These are phyloP conservation scores for Sanderia malayensis DNA, from an alignment of 30 jellyfish, hydroid and myxozoan genomes.

Conservation along the genomic window DNA sequence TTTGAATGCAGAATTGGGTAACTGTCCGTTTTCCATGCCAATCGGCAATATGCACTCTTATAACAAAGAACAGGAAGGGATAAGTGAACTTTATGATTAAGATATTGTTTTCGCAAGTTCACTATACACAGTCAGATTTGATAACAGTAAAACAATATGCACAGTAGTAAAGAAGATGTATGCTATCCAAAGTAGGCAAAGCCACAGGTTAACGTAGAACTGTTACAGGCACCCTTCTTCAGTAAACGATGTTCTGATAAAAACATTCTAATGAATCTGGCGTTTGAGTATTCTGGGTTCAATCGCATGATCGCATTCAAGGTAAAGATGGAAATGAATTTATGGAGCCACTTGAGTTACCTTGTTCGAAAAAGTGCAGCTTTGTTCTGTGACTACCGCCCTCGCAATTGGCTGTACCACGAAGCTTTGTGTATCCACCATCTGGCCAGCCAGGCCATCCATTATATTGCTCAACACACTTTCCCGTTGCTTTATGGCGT, in stretches of 20 bases:
- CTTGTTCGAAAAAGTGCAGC: slow-evolving; percentile 32
- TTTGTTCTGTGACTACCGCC: slow-evolving; percentile 1
- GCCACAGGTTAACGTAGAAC: too few relatives aligned
- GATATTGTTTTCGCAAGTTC: not conserved
- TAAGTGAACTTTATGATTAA: not conserved
- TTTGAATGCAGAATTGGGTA: slow-evolving; percentile 55
- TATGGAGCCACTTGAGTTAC: too few relatives aligned
- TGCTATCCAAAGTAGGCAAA: too few relatives aligned
- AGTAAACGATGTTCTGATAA: too few relatives aligned
- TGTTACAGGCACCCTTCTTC: too few relatives aligned
- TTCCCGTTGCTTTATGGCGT: slow-evolving; percentile 25
- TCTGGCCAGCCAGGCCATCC: slow-evolving; percentile 49
- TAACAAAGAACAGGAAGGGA: not conserved
- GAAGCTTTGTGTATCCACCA: not conserved
- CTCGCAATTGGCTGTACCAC: slow-evolving; percentile 15
- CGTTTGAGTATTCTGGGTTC: too few relatives aligned
- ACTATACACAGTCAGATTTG: not conserved
- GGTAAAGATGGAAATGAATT: not conserved
- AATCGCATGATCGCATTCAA: too few relatives aligned
- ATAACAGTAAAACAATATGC: too few relatives aligned
- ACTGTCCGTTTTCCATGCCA: slow-evolving; percentile 59
- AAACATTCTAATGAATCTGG: too few relatives aligned
- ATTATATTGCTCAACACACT: slow-evolving; percentile 23
- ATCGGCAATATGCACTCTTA: slow-evolving; percentile 56
- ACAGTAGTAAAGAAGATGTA: too few relatives aligned